Evolutionary conservation across 2,797 vertebrate genomes (phyloP), one percentile per base, ranked within the genome.

Genomic region (Eleutherodactylus coqui): DNA sequence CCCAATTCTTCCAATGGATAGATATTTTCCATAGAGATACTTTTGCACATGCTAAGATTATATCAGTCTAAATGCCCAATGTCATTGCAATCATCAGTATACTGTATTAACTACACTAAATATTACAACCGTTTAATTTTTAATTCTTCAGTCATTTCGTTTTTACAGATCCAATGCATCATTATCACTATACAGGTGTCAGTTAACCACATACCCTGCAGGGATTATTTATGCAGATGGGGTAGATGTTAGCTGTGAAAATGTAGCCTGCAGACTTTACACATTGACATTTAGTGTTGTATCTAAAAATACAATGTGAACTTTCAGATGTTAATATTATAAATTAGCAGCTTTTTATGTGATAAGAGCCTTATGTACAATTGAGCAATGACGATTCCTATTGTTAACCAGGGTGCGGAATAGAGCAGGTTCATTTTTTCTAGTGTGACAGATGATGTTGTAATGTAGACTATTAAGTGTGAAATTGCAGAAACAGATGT

Each of bases 271-370:
- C 27, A 45, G 70, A 73, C 70, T 27, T 73, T 29, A 8, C 70
- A 73, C 70, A 13, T 73, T 45, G 24, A n/a, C 36, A 24, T 72
- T n/a, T 72, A 73, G 70, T 3, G 13, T 41, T 21, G 24, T 24
- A 10, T 73, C 70, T 73, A 73, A 73, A 73, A 73, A 73, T 73
- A 73, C 41, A 73, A 73, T 27, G 70, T 73, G 69, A 73, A 43
- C 41, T 43, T 73, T 73, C 69, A 45, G 24, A 27, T 73, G 38
- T 43, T 73, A 73, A 73, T 73, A 73, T 73, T 73, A 43, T 73
- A 73, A 73, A 73, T 73, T 73, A 73, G 69, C 69, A 73, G 69
- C 69, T 73, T 73, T 73, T 45, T 73, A 73, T 45, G 69, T 73
- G 69, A 73, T 73, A 45, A 73, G 41, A 45, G 69, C 10, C 69